Base-by-base conservation (phyloP, 2,113 vertebrate genomes). In the Talpa occidentalis region DNA sequence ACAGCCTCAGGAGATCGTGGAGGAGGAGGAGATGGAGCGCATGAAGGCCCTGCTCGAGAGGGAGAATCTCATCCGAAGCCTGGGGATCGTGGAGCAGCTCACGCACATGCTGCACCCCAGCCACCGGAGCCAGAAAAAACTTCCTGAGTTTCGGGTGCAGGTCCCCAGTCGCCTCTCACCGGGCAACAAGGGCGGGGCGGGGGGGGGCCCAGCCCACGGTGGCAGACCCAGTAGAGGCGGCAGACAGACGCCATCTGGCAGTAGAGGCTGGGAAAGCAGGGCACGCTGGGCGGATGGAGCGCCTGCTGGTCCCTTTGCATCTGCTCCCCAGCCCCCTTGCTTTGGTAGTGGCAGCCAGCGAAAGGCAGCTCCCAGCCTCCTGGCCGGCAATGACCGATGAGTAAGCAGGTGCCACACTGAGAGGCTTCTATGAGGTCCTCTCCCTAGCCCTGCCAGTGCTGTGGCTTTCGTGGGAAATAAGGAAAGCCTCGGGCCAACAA, bases 11-110 rank as follows among this genome's bases (percentile, higher is more conserved):
- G 84, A 97, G 4, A 98, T 99, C 0, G 90, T 98, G 88, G 98
- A 98, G 52, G n/a, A 96, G 0, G 98, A 99, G 89, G 98, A 98
- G 93, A 89, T 96, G 24, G 98, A 94, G 83, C 96, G 98, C 74
- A 62, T 98, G 28, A 95, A 94, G 3, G 97, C 96, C 32, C 97
- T 99, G 67, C 64, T 97, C 32, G 97, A 94, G 67, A 98, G 98
- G 10, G 97, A 98, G 81, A 98, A 96, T 6, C 97, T 98, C 21
- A 98, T 99, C 93, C 97, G 88, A 16, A 85, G 97, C 14, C 94
- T 98, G 69, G 98, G 98, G 79, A 95, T 99, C 17, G 30, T 79
- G 0, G 96, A 98, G 9, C 98, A 96, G 94, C 97, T 98, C n/a
- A 96, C 77, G 11, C 96, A 0, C 56, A 88, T 98, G 92, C 95